Evolutionary conservation across 2,113 vertebrate species (phyloP).

Genomic region (Tragelaphus scriptus): DNA sequence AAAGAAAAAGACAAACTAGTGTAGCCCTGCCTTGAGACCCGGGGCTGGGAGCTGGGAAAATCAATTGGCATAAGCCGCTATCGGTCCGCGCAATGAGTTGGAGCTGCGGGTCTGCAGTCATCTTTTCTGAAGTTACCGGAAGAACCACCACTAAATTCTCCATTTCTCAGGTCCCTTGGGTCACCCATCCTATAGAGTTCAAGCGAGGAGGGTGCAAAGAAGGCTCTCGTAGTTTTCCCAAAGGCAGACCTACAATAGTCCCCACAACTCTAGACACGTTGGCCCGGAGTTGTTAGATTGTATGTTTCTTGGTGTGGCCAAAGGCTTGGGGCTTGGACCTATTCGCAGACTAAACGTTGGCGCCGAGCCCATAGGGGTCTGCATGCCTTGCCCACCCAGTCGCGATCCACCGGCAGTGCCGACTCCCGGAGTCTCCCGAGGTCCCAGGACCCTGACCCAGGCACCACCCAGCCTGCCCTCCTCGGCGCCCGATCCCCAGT

Average conservation of each 20-base stretch:
- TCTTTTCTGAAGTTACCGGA: background rate
- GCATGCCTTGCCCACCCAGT: background rate
- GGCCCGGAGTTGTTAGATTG: background rate
- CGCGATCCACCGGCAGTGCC: rapidly evolving
- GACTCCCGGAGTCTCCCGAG: background rate
- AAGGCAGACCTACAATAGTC: background rate
- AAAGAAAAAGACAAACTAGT: background rate
- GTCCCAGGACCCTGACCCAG: background rate
- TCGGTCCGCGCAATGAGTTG: rapidly evolving
- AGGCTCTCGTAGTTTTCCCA: background rate
- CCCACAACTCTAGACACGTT: background rate
- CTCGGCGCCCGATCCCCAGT: background rate
- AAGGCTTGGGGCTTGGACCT: background rate
- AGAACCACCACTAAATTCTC: background rate
- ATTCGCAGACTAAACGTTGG: background rate
- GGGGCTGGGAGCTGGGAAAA: background rate
- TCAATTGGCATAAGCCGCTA: conserved; percentile 27
- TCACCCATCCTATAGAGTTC: background rate
- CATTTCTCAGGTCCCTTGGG: background rate
- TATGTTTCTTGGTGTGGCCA: background rate
- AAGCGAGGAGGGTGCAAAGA: background rate
- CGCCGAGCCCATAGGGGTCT: background rate
- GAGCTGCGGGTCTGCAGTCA: background rate
- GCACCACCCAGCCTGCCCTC: background rate
- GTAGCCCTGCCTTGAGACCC: background rate